phyloP scores from a whole-genome alignment of 2,113 vertebrate genomes.

The Alces alces region DNA sequence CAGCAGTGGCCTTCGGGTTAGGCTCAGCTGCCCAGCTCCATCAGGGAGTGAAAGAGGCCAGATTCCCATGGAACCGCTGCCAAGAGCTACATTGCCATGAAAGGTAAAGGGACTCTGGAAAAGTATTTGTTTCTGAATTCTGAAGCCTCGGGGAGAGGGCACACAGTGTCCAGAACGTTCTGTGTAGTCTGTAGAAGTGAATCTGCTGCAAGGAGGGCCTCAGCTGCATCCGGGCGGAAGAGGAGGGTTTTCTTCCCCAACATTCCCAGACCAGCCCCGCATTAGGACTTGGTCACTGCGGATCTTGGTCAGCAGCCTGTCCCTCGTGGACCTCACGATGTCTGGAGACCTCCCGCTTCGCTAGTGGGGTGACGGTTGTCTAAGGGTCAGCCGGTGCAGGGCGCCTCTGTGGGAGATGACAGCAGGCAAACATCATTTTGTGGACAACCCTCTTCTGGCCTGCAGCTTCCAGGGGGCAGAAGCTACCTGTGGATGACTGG shows the following conservation, averaged over 20 bases:
- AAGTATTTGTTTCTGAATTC: neutral
- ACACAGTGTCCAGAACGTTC: rapidly evolving
- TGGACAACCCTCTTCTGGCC: neutral
- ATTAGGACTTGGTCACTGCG: rapidly evolving
- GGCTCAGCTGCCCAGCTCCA: neutral
- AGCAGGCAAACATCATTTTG: neutral
- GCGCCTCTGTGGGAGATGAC: neutral
- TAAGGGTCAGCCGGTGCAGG: rapidly evolving
- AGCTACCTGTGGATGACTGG: neutral
- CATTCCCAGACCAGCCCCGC: neutral
- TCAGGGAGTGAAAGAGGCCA: neutral
- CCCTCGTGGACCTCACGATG: neutral
- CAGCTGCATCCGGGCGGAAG: neutral
- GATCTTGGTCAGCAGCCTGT: neutral
- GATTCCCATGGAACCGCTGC: neutral
- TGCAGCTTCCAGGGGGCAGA: neutral
- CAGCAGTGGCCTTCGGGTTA: neutral
- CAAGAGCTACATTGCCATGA: neutral
- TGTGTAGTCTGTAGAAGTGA: neutral
- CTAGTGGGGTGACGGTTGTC: neutral
- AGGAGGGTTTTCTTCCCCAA: neutral
- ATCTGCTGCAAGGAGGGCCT: rapidly evolving
- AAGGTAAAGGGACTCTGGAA: neutral
- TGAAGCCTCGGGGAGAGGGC: neutral
- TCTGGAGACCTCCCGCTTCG: neutral